These are phyloP conservation scores for Ceratina japonica DNA, from an alignment of 1,140 invertebrate genomes.

Conservation along the genomic window DNA sequence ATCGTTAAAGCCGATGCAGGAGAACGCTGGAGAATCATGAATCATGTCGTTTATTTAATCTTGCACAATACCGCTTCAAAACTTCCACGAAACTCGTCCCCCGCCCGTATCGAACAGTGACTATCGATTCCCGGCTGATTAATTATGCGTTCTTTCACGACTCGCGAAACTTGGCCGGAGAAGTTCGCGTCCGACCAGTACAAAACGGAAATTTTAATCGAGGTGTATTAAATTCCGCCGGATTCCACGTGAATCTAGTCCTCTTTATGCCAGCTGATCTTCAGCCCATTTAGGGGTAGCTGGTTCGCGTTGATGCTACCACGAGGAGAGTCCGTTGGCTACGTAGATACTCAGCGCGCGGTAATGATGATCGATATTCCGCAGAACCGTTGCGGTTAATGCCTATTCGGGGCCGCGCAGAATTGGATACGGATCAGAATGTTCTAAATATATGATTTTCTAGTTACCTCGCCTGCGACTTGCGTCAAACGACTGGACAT, in stretches of 20 bases:
- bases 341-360: neutral
- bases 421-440: constrained; percentile 16
- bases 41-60: neutral
- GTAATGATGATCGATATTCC: constrained; percentile 49
- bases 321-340: neutral
- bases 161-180: neutral
- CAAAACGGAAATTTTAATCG: constrained; percentile 26
- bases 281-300: constrained; percentile 20
- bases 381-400: constrained; percentile 31
- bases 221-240: neutral
- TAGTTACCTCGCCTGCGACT: neutral
- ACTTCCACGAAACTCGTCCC: neutral
- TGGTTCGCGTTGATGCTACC: constrained; percentile 1
- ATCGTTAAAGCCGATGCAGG: neutral
- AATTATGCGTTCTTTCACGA: neutral
- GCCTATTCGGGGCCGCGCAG: constrained; percentile 7
- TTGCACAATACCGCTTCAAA: neutral
- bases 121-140: neutral
- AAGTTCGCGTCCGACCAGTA: neutral
- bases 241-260: constrained; percentile 32
- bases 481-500: neutral
- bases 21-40: neutral
- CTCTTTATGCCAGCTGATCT: constrained; percentile 24
- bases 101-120: neutral
- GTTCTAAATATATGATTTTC: constrained; percentile 13